A percentile compares a stretch with the other conserved stretches of the same genome.
Conservation (phyloP, 2,888 invertebrate species). For the Acronicta leporina region DNA sequence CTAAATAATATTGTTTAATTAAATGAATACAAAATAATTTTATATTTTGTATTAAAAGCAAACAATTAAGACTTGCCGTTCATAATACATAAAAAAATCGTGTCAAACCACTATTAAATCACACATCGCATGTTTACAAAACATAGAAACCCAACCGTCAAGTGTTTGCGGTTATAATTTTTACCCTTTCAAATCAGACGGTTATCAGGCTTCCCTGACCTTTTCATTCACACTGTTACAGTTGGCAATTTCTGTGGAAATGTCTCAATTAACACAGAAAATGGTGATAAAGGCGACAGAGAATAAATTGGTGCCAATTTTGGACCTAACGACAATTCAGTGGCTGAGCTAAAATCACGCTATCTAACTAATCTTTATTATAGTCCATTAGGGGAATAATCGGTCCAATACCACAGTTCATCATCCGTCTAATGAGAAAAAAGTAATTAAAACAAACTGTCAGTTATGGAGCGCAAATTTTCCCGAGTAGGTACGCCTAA, state of each 20-base stretch:
- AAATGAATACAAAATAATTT: too few species aligned
- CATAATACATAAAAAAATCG: slow-evolving; percentile 18
- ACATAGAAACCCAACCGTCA: slow-evolving; percentile 43
- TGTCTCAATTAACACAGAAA: slow-evolving; percentile 82
- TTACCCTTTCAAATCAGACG: slow-evolving; percentile 45
- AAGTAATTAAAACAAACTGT: slow-evolving; percentile 29
- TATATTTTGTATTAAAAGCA: too few species aligned
- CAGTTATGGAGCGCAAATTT: slow-evolving; percentile 45
- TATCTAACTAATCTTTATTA: slow-evolving; percentile 55
- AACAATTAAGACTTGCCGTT: slow-evolving; percentile 2
- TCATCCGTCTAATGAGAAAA: slow-evolving; percentile 42
- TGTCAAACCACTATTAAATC: slow-evolving; percentile 38
- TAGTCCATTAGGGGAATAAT: slow-evolving; percentile 63
- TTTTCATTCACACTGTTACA: slow-evolving; percentile 62
- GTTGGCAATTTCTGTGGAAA: slow-evolving; percentile 78
- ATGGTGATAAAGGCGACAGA: slow-evolving; percentile 76
- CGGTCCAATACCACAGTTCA: slow-evolving; percentile 41
- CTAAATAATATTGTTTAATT: too few species aligned
- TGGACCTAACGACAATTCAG: slow-evolving; percentile 73
- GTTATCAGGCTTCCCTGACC: slow-evolving; percentile 55
- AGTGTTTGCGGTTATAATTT: slow-evolving; percentile 55
- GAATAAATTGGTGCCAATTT: slow-evolving; percentile 79
- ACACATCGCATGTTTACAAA: slow-evolving; percentile 54
- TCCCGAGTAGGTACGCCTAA: slow-evolving; percentile 28
- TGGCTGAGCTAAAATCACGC: slow-evolving; percentile 64